phyloP scores from a whole-genome alignment of 2,797 vertebrate species.

The Macrochelys suwanniensis region DNA sequence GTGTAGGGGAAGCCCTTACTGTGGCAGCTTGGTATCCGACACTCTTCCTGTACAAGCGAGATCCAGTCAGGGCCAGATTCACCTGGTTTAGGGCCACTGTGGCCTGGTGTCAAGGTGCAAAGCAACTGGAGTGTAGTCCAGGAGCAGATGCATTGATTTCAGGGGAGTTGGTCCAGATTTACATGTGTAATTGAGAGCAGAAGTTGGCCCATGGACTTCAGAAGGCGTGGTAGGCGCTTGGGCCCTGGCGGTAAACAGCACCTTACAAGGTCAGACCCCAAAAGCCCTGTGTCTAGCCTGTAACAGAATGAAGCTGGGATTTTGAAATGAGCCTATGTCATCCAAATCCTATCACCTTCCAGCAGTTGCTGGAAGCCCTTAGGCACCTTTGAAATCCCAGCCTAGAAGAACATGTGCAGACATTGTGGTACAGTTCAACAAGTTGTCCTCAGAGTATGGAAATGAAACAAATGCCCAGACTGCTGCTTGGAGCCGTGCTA shows the following conservation, averaged over 20 bases:
- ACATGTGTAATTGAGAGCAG: fast-evolving
- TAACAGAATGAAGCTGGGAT: background rate
- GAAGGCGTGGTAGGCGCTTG: background rate
- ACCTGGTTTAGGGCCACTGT: background rate
- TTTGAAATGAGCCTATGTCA: background rate
- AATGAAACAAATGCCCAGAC: background rate
- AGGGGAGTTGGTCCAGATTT: background rate
- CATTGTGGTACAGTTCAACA: background rate
- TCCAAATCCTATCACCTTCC: background rate
- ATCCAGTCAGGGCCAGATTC: background rate
- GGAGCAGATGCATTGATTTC: background rate
- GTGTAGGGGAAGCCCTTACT: background rate
- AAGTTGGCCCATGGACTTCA: background rate
- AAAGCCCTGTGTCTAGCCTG: background rate
- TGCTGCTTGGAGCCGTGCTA: background rate
- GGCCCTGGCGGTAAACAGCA: background rate
- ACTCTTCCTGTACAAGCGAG: background rate
- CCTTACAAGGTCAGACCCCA: background rate
- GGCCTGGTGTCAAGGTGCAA: background rate
- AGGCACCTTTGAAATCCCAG: background rate
- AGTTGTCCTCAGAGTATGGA: fast-evolving
- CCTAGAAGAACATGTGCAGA: background rate
- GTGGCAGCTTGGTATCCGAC: background rate
- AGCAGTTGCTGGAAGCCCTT: background rate
- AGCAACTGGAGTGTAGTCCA: background rate